phyloP scores from a whole-genome alignment of 2,888 invertebrate genomes.

The Harpalus rufipes region DNA sequence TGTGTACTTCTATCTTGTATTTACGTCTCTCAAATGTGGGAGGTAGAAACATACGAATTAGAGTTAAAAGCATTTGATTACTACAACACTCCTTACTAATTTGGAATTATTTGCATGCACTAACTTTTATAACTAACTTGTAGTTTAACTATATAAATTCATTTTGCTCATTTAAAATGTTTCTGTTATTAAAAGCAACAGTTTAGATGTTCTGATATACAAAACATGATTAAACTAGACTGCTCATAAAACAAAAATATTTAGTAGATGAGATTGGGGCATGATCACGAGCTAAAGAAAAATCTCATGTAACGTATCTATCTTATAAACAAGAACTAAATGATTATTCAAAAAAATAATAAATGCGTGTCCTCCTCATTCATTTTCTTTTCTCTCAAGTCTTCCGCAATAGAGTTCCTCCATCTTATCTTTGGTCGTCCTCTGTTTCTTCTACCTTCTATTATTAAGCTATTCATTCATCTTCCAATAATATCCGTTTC shows the following conservation, averaged over 20 bases:
- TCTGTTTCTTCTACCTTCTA: too few species aligned
- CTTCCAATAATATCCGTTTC: too few species aligned
- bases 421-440: too few species aligned
- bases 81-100: slow-evolving; percentile 14
- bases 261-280: too few species aligned
- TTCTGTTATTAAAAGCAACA: background rate
- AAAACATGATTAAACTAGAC: background rate
- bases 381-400: too few species aligned
- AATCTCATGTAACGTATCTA: too few species aligned
- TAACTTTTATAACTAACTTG: background rate
- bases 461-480: too few species aligned
- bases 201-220: background rate
- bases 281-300: too few species aligned
- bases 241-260: background rate
- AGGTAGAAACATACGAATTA: background rate
- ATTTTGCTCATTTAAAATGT: background rate
- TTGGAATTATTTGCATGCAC: slow-evolving; percentile 42
- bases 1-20: slow-evolving; percentile 12
- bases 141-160: background rate
- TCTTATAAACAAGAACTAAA: too few species aligned
- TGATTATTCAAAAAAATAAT: too few species aligned
- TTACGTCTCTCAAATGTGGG: slow-evolving; percentile 5
- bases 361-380: too few species aligned
- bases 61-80: slow-evolving; percentile 23
- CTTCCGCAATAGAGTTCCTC: too few species aligned